phyloP scores from a whole-genome alignment of 1,140 invertebrate species.

The Popillia japonica region DNA sequence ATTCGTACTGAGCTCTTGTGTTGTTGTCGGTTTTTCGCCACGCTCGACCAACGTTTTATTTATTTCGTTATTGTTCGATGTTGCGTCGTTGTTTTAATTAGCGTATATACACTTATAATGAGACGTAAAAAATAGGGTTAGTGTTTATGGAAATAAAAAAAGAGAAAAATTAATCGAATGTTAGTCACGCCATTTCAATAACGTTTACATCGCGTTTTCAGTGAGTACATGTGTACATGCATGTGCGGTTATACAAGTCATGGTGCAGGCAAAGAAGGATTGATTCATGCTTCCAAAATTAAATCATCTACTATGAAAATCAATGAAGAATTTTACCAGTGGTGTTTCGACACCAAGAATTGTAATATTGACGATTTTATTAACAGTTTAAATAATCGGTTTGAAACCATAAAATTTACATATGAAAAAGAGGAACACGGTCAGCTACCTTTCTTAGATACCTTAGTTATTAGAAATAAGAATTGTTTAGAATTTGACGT shows the following conservation, averaged over 20 bases:
- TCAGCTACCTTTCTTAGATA: too few relatives aligned
- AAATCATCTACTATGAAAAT: not conserved
- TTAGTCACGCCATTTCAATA: not conserved
- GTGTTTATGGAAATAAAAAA: not conserved
- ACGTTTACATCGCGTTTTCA: not conserved
- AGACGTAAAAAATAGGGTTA: slow-evolving; percentile 14
- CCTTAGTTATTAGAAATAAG: too few relatives aligned
- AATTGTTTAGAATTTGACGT: too few relatives aligned
- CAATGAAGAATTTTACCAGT: not conserved
- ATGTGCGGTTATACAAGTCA: not conserved
- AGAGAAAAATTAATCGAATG: slow-evolving; percentile 3
- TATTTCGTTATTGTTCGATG: slow-evolving; percentile 35
- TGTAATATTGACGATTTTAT: too few relatives aligned
- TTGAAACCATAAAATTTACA: too few relatives aligned
- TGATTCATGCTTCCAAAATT: not conserved
- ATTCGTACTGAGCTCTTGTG: not conserved
- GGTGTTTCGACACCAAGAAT: too few relatives aligned
- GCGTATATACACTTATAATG: not conserved
- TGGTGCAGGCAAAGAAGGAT: too few relatives aligned
- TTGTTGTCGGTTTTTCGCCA: not conserved
- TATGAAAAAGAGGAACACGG: too few relatives aligned
- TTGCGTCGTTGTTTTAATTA: slow-evolving; percentile 30
- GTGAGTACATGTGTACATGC: not conserved
- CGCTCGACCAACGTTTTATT: slow-evolving; percentile 29
- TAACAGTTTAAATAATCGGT: too few relatives aligned